Evolutionary conservation across 2,888 invertebrate genomes (phyloP).

Genomic region (Norana najaformis): DNA sequence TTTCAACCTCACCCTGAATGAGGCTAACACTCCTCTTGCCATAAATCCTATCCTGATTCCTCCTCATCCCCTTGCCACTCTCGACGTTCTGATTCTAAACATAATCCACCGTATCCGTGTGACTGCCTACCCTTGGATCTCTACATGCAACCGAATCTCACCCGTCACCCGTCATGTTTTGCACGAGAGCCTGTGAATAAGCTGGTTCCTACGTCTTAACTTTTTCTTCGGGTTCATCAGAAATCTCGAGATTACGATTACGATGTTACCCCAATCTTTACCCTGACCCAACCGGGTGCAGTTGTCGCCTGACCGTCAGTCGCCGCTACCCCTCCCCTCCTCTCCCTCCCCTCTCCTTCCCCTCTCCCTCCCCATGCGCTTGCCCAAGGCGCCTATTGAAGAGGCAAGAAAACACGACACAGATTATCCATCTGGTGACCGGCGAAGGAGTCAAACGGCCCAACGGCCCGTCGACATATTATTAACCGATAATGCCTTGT

Average conservation of each 20-base stretch:
- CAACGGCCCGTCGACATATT: background rate
- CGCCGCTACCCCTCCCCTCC: background rate
- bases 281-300: background rate
- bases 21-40: no score
- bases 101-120: no score
- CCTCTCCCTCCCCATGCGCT: background rate
- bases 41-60: no score
- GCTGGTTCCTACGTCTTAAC: no score
- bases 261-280: no score
- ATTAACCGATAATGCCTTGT: background rate
- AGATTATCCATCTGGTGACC: background rate
- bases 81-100: no score
- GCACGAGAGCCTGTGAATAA: no score
- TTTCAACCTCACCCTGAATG: no score
- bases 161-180: no score
- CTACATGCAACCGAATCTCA: background rate
- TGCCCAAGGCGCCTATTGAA: background rate
- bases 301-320: background rate
- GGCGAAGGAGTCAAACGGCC: background rate
- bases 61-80: no score
- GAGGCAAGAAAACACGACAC: background rate
- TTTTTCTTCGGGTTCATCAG: no score
- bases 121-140: background rate
- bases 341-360: background rate
- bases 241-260: no score